Conservation (phyloP, 2,113 vertebrate species). For the Rhadina sibilatrix region DNA sequence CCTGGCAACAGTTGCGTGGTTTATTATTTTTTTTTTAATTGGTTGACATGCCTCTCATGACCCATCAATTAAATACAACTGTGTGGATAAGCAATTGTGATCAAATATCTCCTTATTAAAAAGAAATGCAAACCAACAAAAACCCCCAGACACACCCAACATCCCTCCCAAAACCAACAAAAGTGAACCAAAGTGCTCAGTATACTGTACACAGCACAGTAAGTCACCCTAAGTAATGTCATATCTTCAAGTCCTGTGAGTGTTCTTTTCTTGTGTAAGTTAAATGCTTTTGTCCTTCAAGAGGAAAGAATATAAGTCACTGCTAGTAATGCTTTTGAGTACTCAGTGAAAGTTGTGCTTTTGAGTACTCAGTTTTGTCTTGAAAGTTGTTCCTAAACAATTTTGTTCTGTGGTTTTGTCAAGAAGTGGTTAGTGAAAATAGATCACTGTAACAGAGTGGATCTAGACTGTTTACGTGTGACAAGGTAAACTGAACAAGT, state of each 20-base stretch:
- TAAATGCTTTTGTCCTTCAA: neutral
- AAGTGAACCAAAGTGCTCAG: neutral
- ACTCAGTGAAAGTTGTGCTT: neutral
- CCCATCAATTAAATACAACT: neutral
- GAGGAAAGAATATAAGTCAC: neutral
- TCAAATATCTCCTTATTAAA: neutral
- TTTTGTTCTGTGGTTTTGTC: neutral
- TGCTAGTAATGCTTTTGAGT: neutral
- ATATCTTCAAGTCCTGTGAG: neutral
- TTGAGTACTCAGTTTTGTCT: neutral
- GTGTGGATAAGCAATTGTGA: neutral
- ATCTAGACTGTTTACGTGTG: neutral
- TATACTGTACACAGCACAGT: neutral
- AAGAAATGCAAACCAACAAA: neutral
- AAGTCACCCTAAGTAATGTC: neutral
- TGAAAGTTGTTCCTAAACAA: neutral
- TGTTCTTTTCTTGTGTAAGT: neutral
- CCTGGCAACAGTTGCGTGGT: neutral
- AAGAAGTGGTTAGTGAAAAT: neutral
- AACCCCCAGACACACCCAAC: neutral
- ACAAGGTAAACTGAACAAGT: neutral
- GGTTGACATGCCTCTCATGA: neutral
- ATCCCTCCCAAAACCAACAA: neutral
- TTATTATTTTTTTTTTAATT: neutral
- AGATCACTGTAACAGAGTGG: neutral